These are phyloP conservation scores for Argyresthia goedartella DNA, from an alignment of 2,888 invertebrate species.

Conservation along the genomic window DNA sequence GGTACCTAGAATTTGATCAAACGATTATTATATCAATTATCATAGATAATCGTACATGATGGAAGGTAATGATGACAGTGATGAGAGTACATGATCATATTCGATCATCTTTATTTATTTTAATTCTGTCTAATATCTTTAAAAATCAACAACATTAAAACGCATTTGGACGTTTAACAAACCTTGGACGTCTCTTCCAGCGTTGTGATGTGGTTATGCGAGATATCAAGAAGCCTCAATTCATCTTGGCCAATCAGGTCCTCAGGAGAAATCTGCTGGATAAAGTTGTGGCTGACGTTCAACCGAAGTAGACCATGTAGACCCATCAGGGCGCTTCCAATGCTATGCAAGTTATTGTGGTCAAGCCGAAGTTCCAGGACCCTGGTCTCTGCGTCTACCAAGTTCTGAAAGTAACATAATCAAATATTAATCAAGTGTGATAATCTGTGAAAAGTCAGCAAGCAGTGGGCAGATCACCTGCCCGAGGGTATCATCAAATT, in stretches of 20 bases:
- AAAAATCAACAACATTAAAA: too few species aligned
- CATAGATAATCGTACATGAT: too few species aligned
- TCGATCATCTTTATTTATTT: too few species aligned
- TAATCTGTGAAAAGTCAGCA: too few species aligned
- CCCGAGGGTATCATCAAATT: too few species aligned
- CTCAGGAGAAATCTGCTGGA: slow-evolving; percentile 80
- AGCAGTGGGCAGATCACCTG: too few species aligned
- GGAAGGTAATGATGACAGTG: too few species aligned
- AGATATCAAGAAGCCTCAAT: slow-evolving; percentile 80
- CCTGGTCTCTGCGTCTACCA: slow-evolving; percentile 82
- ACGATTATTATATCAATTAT: too few species aligned
- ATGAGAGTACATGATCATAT: too few species aligned
- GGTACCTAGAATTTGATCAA: too few species aligned
- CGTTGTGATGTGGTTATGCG: slow-evolving; percentile 81
- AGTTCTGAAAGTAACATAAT: slow-evolving; percentile 65
- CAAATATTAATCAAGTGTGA: too few species aligned
- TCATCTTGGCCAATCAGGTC: slow-evolving; percentile 84
- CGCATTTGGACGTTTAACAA: slow-evolving; percentile 16
- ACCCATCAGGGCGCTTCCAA: slow-evolving; percentile 83
- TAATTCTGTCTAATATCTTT: too few species aligned
- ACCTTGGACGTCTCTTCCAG: slow-evolving; percentile 89
- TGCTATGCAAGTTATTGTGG: slow-evolving; percentile 77
- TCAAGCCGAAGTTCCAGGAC: slow-evolving; percentile 80
- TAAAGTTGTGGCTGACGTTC: slow-evolving; percentile 81
- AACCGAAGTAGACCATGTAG: slow-evolving; percentile 79